Percentiles rank a stretch among this genome's conserved stretches.
Conservation (phyloP, 1,140 invertebrate species). For the Wiebesia pumilae region DNA sequence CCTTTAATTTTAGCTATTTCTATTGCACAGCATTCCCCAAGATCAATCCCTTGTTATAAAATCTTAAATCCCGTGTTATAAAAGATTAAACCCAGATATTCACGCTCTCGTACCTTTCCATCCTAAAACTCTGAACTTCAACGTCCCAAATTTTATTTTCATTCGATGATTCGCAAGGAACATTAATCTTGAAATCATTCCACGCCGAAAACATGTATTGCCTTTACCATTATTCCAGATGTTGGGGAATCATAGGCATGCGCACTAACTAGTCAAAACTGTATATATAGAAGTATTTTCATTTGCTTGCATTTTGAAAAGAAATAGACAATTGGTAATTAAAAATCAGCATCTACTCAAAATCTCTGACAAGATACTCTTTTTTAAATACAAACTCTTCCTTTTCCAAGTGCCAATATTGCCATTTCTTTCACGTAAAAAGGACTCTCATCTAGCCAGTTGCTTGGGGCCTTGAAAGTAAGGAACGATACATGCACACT, state of each 20-base stretch:
- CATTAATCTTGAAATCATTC: background rate
- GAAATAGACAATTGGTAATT: constrained; percentile 8
- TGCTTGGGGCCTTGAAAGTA: constrained; percentile 73
- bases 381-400: constrained; percentile 32
- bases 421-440: constrained; percentile 48
- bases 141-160: background rate
- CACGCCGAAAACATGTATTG: background rate
- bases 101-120: constrained; percentile 47
- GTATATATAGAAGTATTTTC: constrained; percentile 69
- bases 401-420: constrained; percentile 46
- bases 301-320: constrained; percentile 69
- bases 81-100: background rate
- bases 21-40: constrained; percentile 43
- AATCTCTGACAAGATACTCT: background rate
- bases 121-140: background rate
- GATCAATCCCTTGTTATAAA: constrained; percentile 4
- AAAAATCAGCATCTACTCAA: background rate
- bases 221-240: constrained; percentile 51
- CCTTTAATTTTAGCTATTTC: constrained; percentile 37
- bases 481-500: constrained; percentile 64
- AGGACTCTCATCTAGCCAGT: constrained; percentile 67
- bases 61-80: background rate
- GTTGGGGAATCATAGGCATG: constrained; percentile 70
- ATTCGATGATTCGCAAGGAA: background rate
- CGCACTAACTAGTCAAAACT: constrained; percentile 72